Evolutionary conservation across 1,140 invertebrate genomes (phyloP).

Genomic region (Drosophila dunni): DNA sequence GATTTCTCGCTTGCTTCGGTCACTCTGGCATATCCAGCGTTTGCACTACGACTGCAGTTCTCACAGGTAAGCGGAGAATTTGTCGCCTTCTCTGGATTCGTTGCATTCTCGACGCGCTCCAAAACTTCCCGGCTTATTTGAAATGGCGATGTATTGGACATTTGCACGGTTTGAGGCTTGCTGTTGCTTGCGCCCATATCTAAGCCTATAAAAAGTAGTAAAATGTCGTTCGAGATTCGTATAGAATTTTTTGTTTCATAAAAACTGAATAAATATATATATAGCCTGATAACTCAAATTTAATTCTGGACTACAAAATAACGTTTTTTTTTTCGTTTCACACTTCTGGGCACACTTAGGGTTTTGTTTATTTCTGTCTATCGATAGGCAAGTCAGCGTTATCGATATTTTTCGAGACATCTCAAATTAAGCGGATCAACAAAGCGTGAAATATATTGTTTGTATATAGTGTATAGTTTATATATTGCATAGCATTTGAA

Average conservation of each 20-base stretch:
- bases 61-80: conserved; percentile 12
- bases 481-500: not conserved
- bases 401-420: conserved; percentile 12
- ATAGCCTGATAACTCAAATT: conserved; percentile 41
- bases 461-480: not conserved
- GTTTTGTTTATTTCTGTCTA: not conserved
- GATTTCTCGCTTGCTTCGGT: not conserved
- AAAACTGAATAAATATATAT: conserved; percentile 38
- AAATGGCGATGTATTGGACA: conserved; percentile 54
- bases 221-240: conserved; percentile 34
- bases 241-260: conserved; percentile 38
- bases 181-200: conserved; percentile 66
- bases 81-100: not conserved
- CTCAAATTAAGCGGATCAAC: not conserved
- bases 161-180: conserved; percentile 67
- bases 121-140: conserved; percentile 61
- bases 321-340: conserved; percentile 1
- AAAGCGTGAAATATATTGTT: not conserved
- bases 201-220: conserved; percentile 23
- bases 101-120: conserved; percentile 56
- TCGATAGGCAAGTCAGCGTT: conserved; percentile 6
- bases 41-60: conserved; percentile 18
- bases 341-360: conserved; percentile 21
- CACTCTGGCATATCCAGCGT: not conserved
- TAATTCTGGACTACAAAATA: conserved; percentile 27